phyloP scores from a whole-genome alignment of 2,888 invertebrate genomes.

The Dryococelus australis region DNA sequence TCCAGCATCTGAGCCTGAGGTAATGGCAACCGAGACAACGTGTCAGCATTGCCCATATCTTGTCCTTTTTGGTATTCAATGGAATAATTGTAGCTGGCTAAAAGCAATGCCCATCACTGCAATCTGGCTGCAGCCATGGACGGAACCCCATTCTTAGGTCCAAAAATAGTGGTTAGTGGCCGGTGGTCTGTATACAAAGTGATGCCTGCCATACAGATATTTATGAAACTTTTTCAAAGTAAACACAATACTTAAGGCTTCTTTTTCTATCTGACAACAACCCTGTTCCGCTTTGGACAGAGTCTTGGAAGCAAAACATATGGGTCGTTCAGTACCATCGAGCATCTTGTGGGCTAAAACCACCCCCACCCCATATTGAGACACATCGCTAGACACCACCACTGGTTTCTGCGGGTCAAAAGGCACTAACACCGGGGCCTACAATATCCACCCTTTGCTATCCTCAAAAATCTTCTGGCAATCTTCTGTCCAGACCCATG shows the following conservation, averaged over 20 bases:
- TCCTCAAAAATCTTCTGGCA: not conserved
- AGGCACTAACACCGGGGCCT: not conserved
- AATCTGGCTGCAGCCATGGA: constrained; percentile 39
- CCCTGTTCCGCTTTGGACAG: not conserved
- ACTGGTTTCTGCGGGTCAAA: not conserved
- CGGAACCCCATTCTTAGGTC: constrained; percentile 40
- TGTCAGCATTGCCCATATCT: constrained; percentile 21
- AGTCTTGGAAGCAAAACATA: not conserved
- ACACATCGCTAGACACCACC: not conserved
- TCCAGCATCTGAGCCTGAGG: not conserved
- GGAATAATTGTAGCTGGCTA: not conserved
- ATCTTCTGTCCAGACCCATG: not conserved
- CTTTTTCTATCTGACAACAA: constrained; percentile 40
- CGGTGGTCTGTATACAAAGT: constrained; percentile 35
- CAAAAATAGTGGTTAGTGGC: constrained; percentile 39
- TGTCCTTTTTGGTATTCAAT: constrained; percentile 18
- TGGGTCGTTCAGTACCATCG: not conserved
- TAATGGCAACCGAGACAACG: constrained; percentile 24
- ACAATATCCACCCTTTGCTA: not conserved
- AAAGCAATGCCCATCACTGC: constrained; percentile 46
- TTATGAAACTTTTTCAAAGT: constrained; percentile 31
- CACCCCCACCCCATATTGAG: not conserved
- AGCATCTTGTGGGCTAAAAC: not conserved
- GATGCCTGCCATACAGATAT: constrained; percentile 33
- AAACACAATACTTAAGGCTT: constrained; percentile 37